Conservation (phyloP, 2,888 invertebrate genomes). For the Pseudococcus viburni region DNA sequence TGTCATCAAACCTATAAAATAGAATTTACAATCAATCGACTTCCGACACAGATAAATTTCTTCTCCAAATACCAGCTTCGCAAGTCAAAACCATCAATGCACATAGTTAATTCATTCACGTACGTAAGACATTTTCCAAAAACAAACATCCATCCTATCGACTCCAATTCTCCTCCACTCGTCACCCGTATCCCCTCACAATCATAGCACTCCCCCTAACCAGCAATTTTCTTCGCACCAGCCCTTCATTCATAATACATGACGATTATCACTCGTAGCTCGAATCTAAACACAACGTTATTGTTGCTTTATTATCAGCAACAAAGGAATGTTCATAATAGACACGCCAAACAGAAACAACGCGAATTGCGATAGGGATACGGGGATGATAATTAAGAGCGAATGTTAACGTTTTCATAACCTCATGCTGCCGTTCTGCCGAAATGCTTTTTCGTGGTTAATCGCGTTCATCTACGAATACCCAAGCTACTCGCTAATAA, state of each 20-base stretch:
- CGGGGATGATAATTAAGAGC: conserved; percentile 33
- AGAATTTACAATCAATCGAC: not conserved
- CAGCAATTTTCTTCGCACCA: conserved; percentile 21
- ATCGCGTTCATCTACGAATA: conserved; percentile 38
- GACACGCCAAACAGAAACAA: conserved; percentile 15
- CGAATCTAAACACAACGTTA: conserved; percentile 23
- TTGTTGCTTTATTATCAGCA: conserved; percentile 28
- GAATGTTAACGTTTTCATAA: conserved; percentile 40
- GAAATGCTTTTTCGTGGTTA: conserved; percentile 38
- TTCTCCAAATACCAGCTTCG: too few species aligned
- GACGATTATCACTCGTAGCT: conserved; percentile 16
- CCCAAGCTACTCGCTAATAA: conserved; percentile 7
- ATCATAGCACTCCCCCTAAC: not conserved
- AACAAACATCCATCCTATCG: not conserved
- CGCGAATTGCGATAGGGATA: conserved; percentile 20
- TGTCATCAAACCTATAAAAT: too few species aligned
- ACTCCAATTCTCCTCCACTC: not conserved
- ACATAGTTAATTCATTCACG: not conserved
- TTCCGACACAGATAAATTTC: not conserved
- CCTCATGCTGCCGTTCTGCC: not conserved
- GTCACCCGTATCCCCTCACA: not conserved
- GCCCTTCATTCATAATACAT: conserved; percentile 30
- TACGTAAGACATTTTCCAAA: not conserved
- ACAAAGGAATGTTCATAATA: conserved; percentile 18
- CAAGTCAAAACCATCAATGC: too few species aligned